Conservation (phyloP, 2,888 invertebrate genomes). For the Oxystoma pomonae region DNA sequence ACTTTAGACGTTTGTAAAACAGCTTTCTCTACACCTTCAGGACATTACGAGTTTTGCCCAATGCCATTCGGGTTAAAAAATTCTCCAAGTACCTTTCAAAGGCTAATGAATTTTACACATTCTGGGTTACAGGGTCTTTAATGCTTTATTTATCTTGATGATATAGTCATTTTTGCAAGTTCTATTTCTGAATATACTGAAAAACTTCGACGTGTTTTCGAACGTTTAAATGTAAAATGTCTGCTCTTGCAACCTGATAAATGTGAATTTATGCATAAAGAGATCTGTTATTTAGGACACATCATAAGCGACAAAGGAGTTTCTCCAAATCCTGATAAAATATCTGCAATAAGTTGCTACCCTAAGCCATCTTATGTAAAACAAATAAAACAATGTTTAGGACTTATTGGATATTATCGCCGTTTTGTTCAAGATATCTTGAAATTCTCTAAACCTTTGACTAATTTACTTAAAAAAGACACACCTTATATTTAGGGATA, state of each 20-base stretch:
- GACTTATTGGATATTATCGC: slow-evolving; percentile 36
- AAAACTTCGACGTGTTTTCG: slow-evolving; percentile 30
- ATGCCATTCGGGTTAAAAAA: slow-evolving; percentile 44
- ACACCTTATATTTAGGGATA: slow-evolving; percentile 18
- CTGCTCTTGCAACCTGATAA: slow-evolving; percentile 32
- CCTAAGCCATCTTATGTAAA: slow-evolving; percentile 33
- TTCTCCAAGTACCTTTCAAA: slow-evolving; percentile 35
- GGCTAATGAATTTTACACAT: slow-evolving; percentile 20
- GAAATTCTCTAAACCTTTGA: slow-evolving; percentile 34
- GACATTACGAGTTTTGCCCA: slow-evolving; percentile 39
- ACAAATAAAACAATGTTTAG: slow-evolving; percentile 37
- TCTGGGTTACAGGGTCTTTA: background rate
- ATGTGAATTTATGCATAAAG: slow-evolving; percentile 37
- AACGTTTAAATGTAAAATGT: slow-evolving; percentile 30
- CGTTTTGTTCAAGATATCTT: slow-evolving; percentile 32
- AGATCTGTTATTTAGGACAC: slow-evolving; percentile 42
- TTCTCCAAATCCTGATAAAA: slow-evolving; percentile 39
- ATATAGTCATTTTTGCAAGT: background rate
- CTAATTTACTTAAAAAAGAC: slow-evolving; percentile 24
- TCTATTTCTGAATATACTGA: background rate
- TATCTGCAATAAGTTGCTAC: slow-evolving; percentile 30
- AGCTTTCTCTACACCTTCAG: slow-evolving; percentile 37
- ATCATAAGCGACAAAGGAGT: slow-evolving; percentile 37
- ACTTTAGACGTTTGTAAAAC: slow-evolving; percentile 42
- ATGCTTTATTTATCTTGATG: slow-evolving; percentile 10